phyloP scores from a whole-genome alignment of 2,888 invertebrate genomes.

The Melanophora roralis region DNA sequence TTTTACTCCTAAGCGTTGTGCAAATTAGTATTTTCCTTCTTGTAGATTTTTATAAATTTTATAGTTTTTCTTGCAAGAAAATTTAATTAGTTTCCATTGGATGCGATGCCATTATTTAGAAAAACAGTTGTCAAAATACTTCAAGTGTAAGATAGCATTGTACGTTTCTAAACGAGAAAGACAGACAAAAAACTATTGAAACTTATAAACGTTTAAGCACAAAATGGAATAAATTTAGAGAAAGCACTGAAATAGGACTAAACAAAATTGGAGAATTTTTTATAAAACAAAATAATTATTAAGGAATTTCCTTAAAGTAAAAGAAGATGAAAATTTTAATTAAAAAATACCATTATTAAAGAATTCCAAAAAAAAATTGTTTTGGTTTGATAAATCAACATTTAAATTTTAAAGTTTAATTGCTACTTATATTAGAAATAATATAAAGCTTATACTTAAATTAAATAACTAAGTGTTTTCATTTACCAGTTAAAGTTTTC shows the following conservation, averaged over 20 bases:
- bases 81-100: constrained; percentile 6
- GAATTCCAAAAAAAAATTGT: too few relatives aligned
- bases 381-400: too few relatives aligned
- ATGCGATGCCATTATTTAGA: neutral
- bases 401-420: too few relatives aligned
- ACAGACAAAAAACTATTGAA: neutral
- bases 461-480: too few relatives aligned
- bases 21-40: neutral
- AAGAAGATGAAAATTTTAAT: too few relatives aligned
- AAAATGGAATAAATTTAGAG: constrained; percentile 2
- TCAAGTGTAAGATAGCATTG: neutral
- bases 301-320: too few relatives aligned
- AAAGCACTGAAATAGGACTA: neutral
- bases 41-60: neutral
- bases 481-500: neutral
- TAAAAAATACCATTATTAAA: too few relatives aligned
- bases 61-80: neutral
- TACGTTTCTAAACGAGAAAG: neutral
- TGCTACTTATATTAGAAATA: too few relatives aligned
- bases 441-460: too few relatives aligned
- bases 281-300: neutral
- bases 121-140: neutral
- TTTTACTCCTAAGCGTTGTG: neutral
- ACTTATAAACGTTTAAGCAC: neutral
- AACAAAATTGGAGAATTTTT: neutral